These are phyloP conservation scores for Dreissena polymorpha DNA, from an alignment of 1,140 invertebrate genomes.

Conservation along the genomic window DNA sequence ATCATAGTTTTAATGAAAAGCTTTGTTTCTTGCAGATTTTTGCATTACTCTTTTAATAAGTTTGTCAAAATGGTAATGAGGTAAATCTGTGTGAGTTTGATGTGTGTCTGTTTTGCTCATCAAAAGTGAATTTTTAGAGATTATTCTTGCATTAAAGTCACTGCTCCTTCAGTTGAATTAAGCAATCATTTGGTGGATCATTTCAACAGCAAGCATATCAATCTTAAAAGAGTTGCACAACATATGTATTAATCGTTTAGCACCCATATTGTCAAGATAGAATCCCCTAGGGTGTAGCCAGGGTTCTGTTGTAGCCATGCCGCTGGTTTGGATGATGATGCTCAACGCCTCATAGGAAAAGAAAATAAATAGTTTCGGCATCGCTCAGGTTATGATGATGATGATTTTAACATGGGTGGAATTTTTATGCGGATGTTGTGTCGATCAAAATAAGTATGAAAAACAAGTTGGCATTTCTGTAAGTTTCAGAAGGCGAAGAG, in stretches of 20 bases:
- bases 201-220: background rate
- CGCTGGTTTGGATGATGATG: constrained; percentile 39
- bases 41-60: background rate
- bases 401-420: constrained; percentile 30
- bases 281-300: background rate
- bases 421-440: constrained; percentile 38
- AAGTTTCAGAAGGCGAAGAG: background rate
- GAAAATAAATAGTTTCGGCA: constrained; percentile 35
- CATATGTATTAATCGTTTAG: constrained; percentile 28
- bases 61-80: constrained; percentile 8
- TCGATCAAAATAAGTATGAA: constrained; percentile 36
- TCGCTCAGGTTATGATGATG: constrained; percentile 28
- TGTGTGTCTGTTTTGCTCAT: background rate
- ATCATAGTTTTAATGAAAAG: background rate
- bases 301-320: constrained; percentile 8
- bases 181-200: background rate
- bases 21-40: background rate
- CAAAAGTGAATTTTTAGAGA: background rate
- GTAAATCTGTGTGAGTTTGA: background rate
- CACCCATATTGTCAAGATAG: constrained; percentile 10
- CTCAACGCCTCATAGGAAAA: constrained; percentile 40
- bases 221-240: constrained; percentile 23
- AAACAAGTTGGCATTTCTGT: constrained; percentile 36
- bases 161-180: background rate
- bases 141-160: background rate